Percentiles rank a stretch among this genome's conserved stretches.
phyloP scores from a whole-genome alignment of 2,113 vertebrate genomes.

The Rhadina sibilatrix region DNA sequence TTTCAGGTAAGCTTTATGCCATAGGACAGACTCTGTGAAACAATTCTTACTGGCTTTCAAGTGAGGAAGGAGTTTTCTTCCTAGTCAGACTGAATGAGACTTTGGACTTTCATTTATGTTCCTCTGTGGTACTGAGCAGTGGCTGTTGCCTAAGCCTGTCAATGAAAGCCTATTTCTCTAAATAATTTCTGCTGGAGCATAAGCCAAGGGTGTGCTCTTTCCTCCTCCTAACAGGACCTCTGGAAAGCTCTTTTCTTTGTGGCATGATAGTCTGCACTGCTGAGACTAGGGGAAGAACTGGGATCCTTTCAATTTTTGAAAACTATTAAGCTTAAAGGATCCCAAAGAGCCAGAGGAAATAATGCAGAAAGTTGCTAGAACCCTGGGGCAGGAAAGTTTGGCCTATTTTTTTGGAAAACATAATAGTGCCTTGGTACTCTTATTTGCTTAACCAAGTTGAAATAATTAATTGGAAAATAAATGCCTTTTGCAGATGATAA shows the following conservation, averaged over 20 bases:
- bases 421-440: neutral
- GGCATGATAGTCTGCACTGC: neutral
- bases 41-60: neutral
- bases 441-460: neutral
- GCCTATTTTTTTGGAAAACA: neutral
- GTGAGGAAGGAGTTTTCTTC: neutral
- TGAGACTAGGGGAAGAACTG: neutral
- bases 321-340: neutral
- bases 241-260: neutral
- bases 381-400: neutral
- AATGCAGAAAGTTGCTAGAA: neutral
- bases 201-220: neutral
- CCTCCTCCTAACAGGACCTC: neutral
- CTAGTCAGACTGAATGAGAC: neutral
- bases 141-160: neutral
- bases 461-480: constrained; percentile 7
- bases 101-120: neutral
- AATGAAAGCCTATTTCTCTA: neutral
- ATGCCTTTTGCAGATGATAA: neutral
- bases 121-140: neutral
- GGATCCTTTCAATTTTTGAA: neutral
- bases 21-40: neutral
- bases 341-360: neutral
- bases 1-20: neutral
- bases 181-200: neutral